Evolutionary conservation across 30 jellyfish, hydroid and myxozoan genomes (phyloP), one percentile per base, ranked within the genome.

Genomic region (Aurelia sp.): DNA sequence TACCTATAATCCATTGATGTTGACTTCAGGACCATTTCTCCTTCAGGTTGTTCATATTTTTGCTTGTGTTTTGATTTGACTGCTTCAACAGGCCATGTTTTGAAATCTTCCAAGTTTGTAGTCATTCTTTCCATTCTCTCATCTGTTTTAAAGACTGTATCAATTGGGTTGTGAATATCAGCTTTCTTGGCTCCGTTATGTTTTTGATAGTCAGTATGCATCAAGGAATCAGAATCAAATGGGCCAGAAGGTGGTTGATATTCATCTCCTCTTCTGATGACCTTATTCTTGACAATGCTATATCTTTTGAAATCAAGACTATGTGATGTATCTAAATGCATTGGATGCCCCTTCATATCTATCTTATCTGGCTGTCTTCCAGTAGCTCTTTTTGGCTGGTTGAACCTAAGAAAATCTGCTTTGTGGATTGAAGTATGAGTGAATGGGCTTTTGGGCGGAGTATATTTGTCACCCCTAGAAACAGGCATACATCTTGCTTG

Each of bases 301-400:
- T 88, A 91, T 24, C 79, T 35, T 65, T 70, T 70, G 78, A 74
- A 88, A 30, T 77, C 91, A 12, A 78, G 27, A 16, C 48, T 48
- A 51, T 79, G 80, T 13, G 97, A 74, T 13, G 97, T 88, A 31
- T 78, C 91, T 10, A 74, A 21, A 8, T 48, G 67, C 80, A 88
- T 63, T 2, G 90, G 89, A 40, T 55, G 87, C 5, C 69, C 91
- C 31, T 64, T 57, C 60, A 63, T 60, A 47, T 60, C 50, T 6
- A 88, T 77, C 55, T 69, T 88, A 72, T 88, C 97, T 40, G 97
- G 97, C 50, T 74, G 89, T 38, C 91, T 60, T 20, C 88, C 97
- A 2, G 81, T 78, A 12, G 88, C 20, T 53, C 85, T 70, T 63
- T 76, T 63, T 24, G 90, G 87, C 64, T 77, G 79, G 63, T 88